Evolutionary conservation across 2,797 vertebrate species (phyloP), one percentile per base, ranked within the genome.

Genomic region (Hozukius guyotensis): DNA sequence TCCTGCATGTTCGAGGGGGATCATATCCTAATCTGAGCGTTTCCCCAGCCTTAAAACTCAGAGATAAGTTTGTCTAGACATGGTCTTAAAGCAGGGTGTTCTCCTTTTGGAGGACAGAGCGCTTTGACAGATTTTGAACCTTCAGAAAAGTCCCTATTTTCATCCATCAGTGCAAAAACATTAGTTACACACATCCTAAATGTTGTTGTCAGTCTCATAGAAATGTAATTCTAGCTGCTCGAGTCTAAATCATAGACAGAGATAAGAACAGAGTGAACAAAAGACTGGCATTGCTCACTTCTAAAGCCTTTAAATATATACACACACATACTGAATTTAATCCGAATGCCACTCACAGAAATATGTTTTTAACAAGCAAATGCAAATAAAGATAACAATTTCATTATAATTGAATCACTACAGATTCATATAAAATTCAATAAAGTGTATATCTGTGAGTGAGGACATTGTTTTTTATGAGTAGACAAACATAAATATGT

Each of bases 1-100:
- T 89, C 91, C 81, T 9, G 29, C 55, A 72, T 56, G 74, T 73
- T 63, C 9, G 31, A 67, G 77, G 68, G 67, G 85, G 91, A 91
- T 92, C 87, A 84, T 90, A 90, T 77, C 59, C 84, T 95, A 91
- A 94, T 92, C 89, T 83, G 0, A 57, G 71, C 29, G 14, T 85
- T 91, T 86, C 86, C 64, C 25, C 56, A 69, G 79, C 88, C 81
- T 88, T 86, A 87, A 88, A 93, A 91, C 87, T 83, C 55, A 31
- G 86, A 91, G 87, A 90, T 90, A 89, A 88, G 77, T 91, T 92
- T 80, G 90, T 93, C 93, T 92, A 92, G 92, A 93, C 92, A 69
- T 8, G 71, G 92, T 82, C 85, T 94, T 91, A 93, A 77, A 90
- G 80, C 53, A 74, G 87, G n/a, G 62, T 59, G 82, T 70, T 89